Evolutionary conservation across 2,113 vertebrate species (phyloP).

Genomic region (Ceuthmochares aereus): DNA sequence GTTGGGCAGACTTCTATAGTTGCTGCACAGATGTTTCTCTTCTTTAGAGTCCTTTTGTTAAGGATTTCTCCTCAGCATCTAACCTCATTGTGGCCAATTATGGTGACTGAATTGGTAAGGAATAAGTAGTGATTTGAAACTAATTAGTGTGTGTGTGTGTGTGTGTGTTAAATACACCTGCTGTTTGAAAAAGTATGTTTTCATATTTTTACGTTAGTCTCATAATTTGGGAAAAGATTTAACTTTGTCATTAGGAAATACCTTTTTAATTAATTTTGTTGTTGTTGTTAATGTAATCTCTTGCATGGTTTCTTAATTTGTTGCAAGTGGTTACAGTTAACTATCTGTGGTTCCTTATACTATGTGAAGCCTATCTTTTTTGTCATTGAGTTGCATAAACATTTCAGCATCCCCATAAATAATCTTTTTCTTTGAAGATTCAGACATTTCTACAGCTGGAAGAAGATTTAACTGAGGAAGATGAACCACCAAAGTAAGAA

Average conservation of each 20-base stretch:
- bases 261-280: neutral
- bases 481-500: conserved; percentile 86
- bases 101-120: conserved; percentile 95
- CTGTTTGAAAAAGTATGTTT: neutral
- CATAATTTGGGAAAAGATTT: neutral
- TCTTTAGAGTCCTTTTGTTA: conserved; percentile 93
- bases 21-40: conserved; percentile 93
- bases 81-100: conserved; percentile 96
- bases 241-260: neutral
- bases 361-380: neutral
- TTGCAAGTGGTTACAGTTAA: neutral
- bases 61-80: conserved; percentile 95
- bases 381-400: neutral
- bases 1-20: conserved; percentile 85
- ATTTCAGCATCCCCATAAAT: neutral
- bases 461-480: conserved; percentile 85
- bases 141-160: neutral
- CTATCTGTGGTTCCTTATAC: neutral
- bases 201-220: neutral
- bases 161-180: neutral
- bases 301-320: neutral
- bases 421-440: conserved; percentile 78
- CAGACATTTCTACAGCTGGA: conserved; percentile 89
- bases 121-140: neutral
- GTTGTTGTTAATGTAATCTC: neutral